Evolutionary conservation across 2,888 invertebrate species (phyloP), one percentile per base, ranked within the genome.

Genomic region (Saturnia pavonia): DNA sequence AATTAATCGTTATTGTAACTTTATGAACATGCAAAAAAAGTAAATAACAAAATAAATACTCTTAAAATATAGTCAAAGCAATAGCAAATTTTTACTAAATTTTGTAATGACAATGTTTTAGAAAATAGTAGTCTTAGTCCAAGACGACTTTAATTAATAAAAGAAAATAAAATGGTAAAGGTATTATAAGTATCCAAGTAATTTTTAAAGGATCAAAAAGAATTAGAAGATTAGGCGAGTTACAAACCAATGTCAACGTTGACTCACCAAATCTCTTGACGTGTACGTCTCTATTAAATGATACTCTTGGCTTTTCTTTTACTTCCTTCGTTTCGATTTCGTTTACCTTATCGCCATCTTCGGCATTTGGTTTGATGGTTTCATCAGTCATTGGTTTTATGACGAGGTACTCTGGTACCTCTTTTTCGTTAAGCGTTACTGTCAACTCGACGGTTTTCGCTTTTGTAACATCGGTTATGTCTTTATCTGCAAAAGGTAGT

Each of bases 271-370:
- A 97, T 94, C 97, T 95, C 93, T 97, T 97, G 88, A 97, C 97
- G 94, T 97, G 97, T 85, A 97, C 97, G 95, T 97, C 97, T 91
- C 97, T 95, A 95, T 97, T 97, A 95, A 97, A 97, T 89, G 97
- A 97, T 84, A 97, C 97, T 95, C 96, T 90, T 85, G 91, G 88
- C 88, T 94, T 91, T 81, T 89, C 89, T 89, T 90, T 91, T 82
- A 91, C 85, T 89, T 94, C 91, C 88, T 92, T 92, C 87, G 87
- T 82, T 83, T 87, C 90, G 80, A 74, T 83, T 78, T 83, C 82
- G 77, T 78, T 82, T 79, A 72, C 34, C 78, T 84, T 72, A 84
- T 88, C 89, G 87, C 89, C 91, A 85, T 91, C 91, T 85, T 87
- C 85, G 84, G 86, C 86, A 83, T 82, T 88, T 84, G 87, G 87